These are phyloP conservation scores for Ephialtes manifestator DNA, from an alignment of 2,888 invertebrate species.

Conservation along the genomic window DNA sequence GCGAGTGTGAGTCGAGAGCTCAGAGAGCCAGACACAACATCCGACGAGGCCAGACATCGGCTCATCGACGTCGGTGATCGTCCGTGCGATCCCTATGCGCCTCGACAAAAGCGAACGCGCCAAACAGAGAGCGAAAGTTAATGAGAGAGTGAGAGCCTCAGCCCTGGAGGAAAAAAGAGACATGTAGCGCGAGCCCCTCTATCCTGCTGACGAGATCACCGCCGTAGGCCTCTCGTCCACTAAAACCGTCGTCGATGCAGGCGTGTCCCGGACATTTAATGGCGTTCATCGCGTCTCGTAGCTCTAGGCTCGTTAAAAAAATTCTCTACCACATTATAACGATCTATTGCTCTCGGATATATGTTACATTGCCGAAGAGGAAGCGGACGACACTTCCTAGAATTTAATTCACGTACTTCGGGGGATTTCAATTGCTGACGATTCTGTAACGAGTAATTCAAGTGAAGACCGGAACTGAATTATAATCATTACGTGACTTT, in stretches of 20 bases:
- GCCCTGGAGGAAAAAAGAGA: slow-evolving; percentile 18
- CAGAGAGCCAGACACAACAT: slow-evolving; percentile 73
- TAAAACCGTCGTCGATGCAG: slow-evolving; percentile 65
- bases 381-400: neutral
- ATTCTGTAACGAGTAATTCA: neutral
- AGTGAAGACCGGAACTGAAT: neutral
- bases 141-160: slow-evolving; percentile 28
- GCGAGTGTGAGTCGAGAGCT: slow-evolving; percentile 56
- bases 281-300: slow-evolving; percentile 39
- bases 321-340: neutral
- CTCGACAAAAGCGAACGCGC: slow-evolving; percentile 31
- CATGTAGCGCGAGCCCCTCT: slow-evolving; percentile 22
- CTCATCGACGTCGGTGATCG: slow-evolving; percentile 68
- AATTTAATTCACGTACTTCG: slow-evolving; percentile 3
- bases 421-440: neutral
- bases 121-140: slow-evolving; percentile 33
- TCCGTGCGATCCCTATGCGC: slow-evolving; percentile 58
- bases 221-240: slow-evolving; percentile 39
- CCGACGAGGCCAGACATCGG: slow-evolving; percentile 72
- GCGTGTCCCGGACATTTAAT: slow-evolving; percentile 59
- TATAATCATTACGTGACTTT: too few species aligned
- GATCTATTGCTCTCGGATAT: slow-evolving; percentile 24
- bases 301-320: slow-evolving; percentile 31
- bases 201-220: slow-evolving; percentile 43
- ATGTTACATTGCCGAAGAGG: neutral